Evolutionary conservation across 2,888 invertebrate species (phyloP), one percentile per base, ranked within the genome.

Genomic region (Agriopis leucophaearia): DNA sequence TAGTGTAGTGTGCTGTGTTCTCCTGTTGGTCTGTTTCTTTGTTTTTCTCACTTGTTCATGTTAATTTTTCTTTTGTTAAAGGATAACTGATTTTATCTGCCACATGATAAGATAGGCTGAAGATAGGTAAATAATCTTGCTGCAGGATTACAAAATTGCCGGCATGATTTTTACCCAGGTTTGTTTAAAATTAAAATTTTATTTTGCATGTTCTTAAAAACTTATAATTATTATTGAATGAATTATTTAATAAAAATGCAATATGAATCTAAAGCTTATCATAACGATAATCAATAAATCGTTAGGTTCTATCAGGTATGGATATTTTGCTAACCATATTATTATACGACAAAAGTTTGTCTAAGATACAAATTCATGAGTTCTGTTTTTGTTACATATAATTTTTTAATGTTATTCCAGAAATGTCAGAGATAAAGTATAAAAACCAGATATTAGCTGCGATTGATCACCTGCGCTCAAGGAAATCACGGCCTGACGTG

Each of bases 401-500:
- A n/a, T 36, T 35, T n/a, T 38, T 9, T 12, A 38, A 4, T n/a
- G 8, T 74, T 76, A 75, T 89, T 92, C 70, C 87, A 94, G 94
- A 90, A 88, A 94, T 95, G 91, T 92, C 94, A 88, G 94, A 95
- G 88, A 95, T 96, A 86, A 95, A 94, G 89, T 95, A 96, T 93
- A 95, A 96, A 89, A 96, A 96, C 80, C 95, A 96, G 85, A 97
- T 97, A 87, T 94, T 97, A 81, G 97, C 97, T 86, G 97, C 97
- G 81, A 97, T 98, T 86, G 97, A 97, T 93, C 96, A 97, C 88
- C 94, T 97, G 84, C 96, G 97, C 77, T 95, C 96, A 70, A 95
- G 97, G 79, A 98, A 98, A 94, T 97, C 97, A 64, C 95, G 98
- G 66, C 97, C 97, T 59, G 97, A 97, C 87, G 95, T 96, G 73